Evolutionary conservation across 2,797 vertebrate genomes (phyloP), one percentile per base, ranked within the genome.

Genomic region (Tokudaia tokunoshimensis): DNA sequence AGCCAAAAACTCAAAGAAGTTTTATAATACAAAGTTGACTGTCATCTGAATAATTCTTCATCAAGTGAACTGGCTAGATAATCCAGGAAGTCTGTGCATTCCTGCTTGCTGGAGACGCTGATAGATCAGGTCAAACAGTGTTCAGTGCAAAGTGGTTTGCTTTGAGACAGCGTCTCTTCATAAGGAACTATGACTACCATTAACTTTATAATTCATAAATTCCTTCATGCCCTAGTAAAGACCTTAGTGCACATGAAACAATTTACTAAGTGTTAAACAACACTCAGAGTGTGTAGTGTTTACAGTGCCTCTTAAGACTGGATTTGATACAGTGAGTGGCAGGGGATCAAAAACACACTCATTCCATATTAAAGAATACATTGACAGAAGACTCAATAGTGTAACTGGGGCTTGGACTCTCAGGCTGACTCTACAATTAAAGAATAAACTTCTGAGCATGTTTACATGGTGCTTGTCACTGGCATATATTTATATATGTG

Each of bases 301-400:
- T 50, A 34, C 24, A 8, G 50, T 59, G n/a, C 52, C 20, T 72
- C 90, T 91, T 47, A 90, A 88, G 72, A 74, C 55, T 80, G 1
- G 44, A 55, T 91, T 89, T 76, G 65, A n/a, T 67, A 1, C 29
- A 52, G 22, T 29, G 57, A 94, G 24, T n/a, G 86, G 52, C 41
- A 78, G 57, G 74, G 52, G 37, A 94, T 87, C 26, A 74, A 61
- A 96, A 94, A 14, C 10, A 87, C 41, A 22, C 47, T 90, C 20
- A 17, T 20, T 31, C 50, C 70, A 22, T 72, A 82, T 82, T 50
- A 3, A 74, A 95, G 88, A 89, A 47, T 22, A 63, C 50, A 44
- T 55, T 55, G 11, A 52, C 34, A 47, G 52, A 50, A 67, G 4
- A 78, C 84, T 75, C 55, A 59, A 50, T 34, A 61, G 87, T 75